Conservation (phyloP, 2,888 invertebrate genomes). For the Aspidapion aeneum region DNA sequence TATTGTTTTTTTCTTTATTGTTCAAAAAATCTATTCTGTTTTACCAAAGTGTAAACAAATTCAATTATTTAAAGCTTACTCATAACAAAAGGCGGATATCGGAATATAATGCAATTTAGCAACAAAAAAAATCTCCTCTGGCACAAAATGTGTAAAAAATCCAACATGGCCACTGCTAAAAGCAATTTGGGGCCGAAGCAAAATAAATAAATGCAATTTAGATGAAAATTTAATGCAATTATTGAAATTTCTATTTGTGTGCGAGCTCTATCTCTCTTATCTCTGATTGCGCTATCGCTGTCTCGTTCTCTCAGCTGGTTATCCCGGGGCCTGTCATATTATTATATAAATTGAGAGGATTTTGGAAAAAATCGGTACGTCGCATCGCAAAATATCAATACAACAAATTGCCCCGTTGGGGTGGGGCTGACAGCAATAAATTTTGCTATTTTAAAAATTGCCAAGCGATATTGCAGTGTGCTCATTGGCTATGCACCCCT, state of each 20-base stretch:
- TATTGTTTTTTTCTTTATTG: too few species aligned
- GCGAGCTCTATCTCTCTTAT: not conserved
- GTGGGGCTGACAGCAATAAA: constrained; percentile 23
- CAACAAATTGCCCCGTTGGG: constrained; percentile 20
- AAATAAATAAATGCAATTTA: constrained; percentile 1
- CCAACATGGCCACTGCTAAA: not conserved
- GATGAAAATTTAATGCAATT: not conserved
- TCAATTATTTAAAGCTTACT: too few species aligned
- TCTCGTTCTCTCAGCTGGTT: not conserved
- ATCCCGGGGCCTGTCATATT: too few species aligned
- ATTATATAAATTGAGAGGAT: not conserved
- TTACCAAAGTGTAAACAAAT: too few species aligned
- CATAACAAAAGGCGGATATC: too few species aligned
- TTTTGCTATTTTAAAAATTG: constrained; percentile 26
- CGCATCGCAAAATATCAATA: constrained; percentile 7
- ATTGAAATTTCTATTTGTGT: not conserved
- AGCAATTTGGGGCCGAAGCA: not conserved
- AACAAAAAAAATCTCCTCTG: too few species aligned
- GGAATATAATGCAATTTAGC: too few species aligned
- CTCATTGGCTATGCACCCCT: constrained; percentile 18
- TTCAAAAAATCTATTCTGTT: too few species aligned
- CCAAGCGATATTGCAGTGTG: constrained; percentile 22
- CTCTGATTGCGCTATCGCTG: not conserved
- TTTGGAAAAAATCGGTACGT: not conserved
- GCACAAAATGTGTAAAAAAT: too few species aligned